A percentile compares a stretch with the other conserved stretches of the same genome.
phyloP scores from a whole-genome alignment of 1,140 invertebrate genomes.

The Caerostris extrusa region DNA sequence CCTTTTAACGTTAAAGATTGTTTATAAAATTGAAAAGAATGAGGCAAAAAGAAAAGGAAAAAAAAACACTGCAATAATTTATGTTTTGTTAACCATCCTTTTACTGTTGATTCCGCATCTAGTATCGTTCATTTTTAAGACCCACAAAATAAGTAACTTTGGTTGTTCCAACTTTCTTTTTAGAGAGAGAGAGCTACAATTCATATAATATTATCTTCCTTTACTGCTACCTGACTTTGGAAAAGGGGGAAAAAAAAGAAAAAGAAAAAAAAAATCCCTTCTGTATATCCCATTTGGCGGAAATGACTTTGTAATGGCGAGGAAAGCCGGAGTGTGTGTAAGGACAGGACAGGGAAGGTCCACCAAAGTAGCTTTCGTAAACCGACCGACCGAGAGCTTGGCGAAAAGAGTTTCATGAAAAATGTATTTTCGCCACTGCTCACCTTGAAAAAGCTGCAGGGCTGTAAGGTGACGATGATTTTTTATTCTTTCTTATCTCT shows the following conservation, averaged over 20 bases:
- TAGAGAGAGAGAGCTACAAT: neutral
- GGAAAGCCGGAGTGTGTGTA: neutral
- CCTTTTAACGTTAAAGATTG: too few relatives aligned
- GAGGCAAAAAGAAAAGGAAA: neutral
- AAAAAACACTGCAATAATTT: neutral
- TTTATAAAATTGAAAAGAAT: too few relatives aligned
- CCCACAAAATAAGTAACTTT: neutral
- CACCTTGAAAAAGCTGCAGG: neutral
- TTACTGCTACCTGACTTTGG: neutral
- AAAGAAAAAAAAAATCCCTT: too few relatives aligned
- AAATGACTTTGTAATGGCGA: conserved; percentile 26
- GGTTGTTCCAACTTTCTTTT: neutral
- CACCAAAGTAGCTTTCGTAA: conserved; percentile 16
- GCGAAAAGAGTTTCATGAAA: neutral
- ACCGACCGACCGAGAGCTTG: neutral
- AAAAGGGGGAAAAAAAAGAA: neutral
- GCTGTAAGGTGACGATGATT: neutral
- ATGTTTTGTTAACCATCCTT: too few relatives aligned
- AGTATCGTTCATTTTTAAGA: neutral
- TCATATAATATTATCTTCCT: neutral
- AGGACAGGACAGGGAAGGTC: neutral
- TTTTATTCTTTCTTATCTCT: neutral
- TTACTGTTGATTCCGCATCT: too few relatives aligned
- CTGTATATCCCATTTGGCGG: neutral
- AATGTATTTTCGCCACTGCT: neutral